These are phyloP conservation scores for Pammene fasciana DNA, from an alignment of 2,888 invertebrate genomes.

Conservation along the genomic window DNA sequence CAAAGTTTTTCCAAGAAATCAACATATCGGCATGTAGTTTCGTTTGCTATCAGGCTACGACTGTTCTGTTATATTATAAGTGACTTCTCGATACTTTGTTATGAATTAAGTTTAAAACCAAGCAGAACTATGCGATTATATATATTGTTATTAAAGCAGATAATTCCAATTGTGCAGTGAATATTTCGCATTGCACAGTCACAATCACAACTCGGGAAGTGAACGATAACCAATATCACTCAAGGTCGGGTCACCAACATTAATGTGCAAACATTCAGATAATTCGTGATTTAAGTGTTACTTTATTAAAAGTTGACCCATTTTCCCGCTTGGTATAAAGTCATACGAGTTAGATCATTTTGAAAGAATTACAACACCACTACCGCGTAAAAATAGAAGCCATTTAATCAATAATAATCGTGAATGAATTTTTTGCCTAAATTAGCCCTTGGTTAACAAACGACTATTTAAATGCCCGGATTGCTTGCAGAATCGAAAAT, in stretches of 20 bases:
- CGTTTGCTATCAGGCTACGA: too few relatives aligned
- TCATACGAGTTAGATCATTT: neutral
- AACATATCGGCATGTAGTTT: too few relatives aligned
- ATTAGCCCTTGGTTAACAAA: too few relatives aligned
- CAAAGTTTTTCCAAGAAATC: too few relatives aligned
- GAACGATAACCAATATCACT: conserved; percentile 23
- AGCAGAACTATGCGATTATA: too few relatives aligned
- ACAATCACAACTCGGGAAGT: conserved; percentile 1
- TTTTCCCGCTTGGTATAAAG: neutral
- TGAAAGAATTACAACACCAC: neutral
- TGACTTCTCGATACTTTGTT: too few relatives aligned
- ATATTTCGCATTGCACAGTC: conserved; percentile 12
- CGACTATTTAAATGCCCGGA: too few relatives aligned
- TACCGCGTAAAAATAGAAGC: neutral
- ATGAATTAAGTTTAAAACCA: too few relatives aligned
- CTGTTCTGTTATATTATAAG: too few relatives aligned
- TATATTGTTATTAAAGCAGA: neutral
- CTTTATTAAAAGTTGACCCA: neutral
- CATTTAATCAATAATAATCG: too few relatives aligned
- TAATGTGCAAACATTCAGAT: neutral
- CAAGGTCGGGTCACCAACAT: conserved; percentile 10
- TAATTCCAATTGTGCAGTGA: conserved; percentile 9
- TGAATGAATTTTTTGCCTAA: too few relatives aligned
- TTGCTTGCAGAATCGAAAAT: too few relatives aligned
- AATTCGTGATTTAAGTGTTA: neutral